Conservation (phyloP, 1,140 invertebrate species). For the Physella acuta region DNA sequence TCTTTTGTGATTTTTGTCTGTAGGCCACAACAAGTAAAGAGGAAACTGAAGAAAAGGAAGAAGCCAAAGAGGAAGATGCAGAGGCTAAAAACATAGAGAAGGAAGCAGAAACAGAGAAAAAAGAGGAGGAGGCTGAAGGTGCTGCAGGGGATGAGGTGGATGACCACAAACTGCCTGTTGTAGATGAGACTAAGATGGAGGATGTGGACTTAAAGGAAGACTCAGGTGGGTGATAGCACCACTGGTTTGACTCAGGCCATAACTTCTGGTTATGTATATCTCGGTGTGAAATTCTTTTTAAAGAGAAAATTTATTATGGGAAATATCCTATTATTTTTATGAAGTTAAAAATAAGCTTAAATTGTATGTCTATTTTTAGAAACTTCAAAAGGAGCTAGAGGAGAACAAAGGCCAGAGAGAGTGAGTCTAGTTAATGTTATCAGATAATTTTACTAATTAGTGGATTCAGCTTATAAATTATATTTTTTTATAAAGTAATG, state of each 20-base stretch:
- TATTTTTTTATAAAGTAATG: too few species aligned
- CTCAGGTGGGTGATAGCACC: not conserved
- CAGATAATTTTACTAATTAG: too few species aligned
- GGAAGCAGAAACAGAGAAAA: not conserved
- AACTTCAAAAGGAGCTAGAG: not conserved
- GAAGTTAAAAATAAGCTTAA: too few species aligned
- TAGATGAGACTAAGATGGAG: constrained; percentile 18
- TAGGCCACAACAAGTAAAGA: constrained; percentile 4
- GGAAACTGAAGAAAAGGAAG: constrained; percentile 17
- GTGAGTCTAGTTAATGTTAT: too few species aligned
- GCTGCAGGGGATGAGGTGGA: constrained; percentile 13
- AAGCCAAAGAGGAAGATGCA: constrained; percentile 17
- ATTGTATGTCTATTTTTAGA: not conserved
- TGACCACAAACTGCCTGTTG: not conserved
- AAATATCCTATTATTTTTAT: too few species aligned
- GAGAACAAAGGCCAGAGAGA: not conserved
- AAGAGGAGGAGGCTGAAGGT: constrained; percentile 7
- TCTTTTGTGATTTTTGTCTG: too few species aligned
- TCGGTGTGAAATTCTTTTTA: too few species aligned
- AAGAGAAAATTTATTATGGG: too few species aligned
- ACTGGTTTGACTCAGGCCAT: not conserved
- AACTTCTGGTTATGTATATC: too few species aligned
- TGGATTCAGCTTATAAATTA: too few species aligned
- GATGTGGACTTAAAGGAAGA: constrained; percentile 21
- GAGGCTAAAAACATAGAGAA: constrained; percentile 6